Percentiles rank a stretch among this genome's conserved stretches.
Conservation (phyloP, 2,113 vertebrate genomes). For the Indicator maculatus region DNA sequence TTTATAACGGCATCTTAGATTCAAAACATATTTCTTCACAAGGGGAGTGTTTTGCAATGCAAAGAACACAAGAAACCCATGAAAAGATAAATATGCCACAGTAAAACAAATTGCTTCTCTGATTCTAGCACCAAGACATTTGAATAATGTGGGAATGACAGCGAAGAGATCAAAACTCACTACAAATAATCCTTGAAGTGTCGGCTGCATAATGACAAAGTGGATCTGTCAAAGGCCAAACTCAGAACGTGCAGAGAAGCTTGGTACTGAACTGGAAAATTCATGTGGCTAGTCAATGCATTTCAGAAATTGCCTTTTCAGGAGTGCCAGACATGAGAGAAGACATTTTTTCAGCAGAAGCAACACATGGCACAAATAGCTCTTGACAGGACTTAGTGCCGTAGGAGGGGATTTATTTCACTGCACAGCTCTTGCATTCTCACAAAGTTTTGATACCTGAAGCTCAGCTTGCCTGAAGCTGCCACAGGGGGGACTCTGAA, state of each 20-base stretch:
- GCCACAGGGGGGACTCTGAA: not conserved
- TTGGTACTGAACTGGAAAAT: not conserved
- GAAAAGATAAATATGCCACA: not conserved
- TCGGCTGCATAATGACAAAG: not conserved
- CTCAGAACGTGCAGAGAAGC: not conserved
- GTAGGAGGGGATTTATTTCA: not conserved
- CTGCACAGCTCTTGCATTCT: not conserved
- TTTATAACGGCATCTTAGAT: not conserved
- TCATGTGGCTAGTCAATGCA: not conserved
- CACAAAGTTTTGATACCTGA: not conserved
- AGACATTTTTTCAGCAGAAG: not conserved
- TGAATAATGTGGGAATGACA: not conserved
- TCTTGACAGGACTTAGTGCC: not conserved
- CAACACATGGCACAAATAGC: not conserved
- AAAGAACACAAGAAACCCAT: not conserved
- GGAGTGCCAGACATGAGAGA: not conserved
- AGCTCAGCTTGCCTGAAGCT: not conserved
- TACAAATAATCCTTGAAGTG: not conserved
- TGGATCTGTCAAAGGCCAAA: not conserved
- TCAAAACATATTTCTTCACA: slow-evolving; percentile 18
- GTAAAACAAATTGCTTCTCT: not conserved
- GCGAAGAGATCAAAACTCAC: not conserved
- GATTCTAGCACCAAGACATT: not conserved
- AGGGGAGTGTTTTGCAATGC: not conserved
- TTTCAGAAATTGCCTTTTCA: not conserved